Base-by-base conservation (phyloP, 2,113 vertebrate genomes). In the Machaerirhynchus nigripectus region DNA sequence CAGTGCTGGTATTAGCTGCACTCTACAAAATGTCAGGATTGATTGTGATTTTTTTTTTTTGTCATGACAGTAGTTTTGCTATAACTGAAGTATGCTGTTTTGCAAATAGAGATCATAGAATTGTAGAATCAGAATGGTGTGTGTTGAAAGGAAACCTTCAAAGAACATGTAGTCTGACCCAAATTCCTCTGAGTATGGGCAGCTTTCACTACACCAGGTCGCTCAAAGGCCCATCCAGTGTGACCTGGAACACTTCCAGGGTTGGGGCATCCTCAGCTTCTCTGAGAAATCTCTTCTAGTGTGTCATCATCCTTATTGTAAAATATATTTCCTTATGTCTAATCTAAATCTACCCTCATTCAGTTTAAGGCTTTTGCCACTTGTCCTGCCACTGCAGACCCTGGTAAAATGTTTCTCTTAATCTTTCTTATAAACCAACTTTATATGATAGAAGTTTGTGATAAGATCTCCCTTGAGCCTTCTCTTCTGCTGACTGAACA, bases 11-110 rank as follows among this genome's bases (percentile, higher is more conserved):
- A 57, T 83, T 83, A 83, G 19, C 39, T 77, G 17, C 33, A 46
- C 18, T 90, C 55, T 55, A 61, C 64, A 74, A 90, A 95, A 92
- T 57, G 75, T 65, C 80, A 89, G 53, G 19, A 81, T 37, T 65
- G 53, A 77, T 21, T 74, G 13, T 55, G n/a, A 77, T 30, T 7
- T 35, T 64, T 26, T 15, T 81, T 30, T 81, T 30, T 84, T 3
- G 10, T 64, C 19, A 27, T 42, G 79, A 28, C 23, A 31, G 15
- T 53, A 50, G 14, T 40, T 84, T 87, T 78, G 7, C 6, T 65
- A 21, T 30, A 80, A 65, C 5, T 60, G 27, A 60, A 27, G 3
- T 37, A 47, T 37, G 15, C 22, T 69, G 27, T 60, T 85, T 83
- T 69, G 18, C 31, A 86, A 86, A 86, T 31, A 79, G 39, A 71